Base-by-base conservation (phyloP, 2,797 vertebrate genomes). In the Champsocephalus esox region DNA sequence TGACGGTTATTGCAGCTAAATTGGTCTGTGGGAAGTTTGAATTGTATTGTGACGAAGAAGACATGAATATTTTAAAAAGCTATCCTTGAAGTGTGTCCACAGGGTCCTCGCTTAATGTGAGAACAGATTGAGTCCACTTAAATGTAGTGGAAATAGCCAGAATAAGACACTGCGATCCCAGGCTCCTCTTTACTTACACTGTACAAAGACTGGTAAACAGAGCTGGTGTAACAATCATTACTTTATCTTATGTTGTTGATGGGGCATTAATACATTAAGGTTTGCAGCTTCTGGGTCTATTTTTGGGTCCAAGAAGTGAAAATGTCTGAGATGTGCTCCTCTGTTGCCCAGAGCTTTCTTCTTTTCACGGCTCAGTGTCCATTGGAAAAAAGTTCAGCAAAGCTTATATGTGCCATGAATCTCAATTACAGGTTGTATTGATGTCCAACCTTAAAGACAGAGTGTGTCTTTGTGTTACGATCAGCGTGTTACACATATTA, bases 11-110 rank as follows among this genome's bases (percentile, higher is more conserved):
- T 67, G 38, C 28, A 14, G 19, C 14, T 68, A 24, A 82, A 72
- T 57, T 81, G 66, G 63, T 3, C 34, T 12, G n/a, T 79, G 77
- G 82, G 75, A 87, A 88, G 81, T 89, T 89, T 67, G 14, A 55
- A 3, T 70, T 64, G 75, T 76, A 51, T 60, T 67, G 62, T 66
- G 71, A 12, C 50, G 51, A 28, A 51, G 34, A 44, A 77, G 56
- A 21, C 59, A 21, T 52, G 44, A 51, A 68, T 46, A 46, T 79
- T 60, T 32, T 28, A 72, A 12, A 38, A 16, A 48, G 51, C 4
- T 52, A 60, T 48, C 55, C 44, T 52, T 73, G 41, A 48, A 38
- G 46, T 43, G 68, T 62, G 12, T 56, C 65, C 49, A 2, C 4
- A 50, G 34, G 55, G 32, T 45, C 61, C 46, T 12, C 10, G 65